phyloP scores from a whole-genome alignment of 2,888 invertebrate genomes.

The Actias luna region DNA sequence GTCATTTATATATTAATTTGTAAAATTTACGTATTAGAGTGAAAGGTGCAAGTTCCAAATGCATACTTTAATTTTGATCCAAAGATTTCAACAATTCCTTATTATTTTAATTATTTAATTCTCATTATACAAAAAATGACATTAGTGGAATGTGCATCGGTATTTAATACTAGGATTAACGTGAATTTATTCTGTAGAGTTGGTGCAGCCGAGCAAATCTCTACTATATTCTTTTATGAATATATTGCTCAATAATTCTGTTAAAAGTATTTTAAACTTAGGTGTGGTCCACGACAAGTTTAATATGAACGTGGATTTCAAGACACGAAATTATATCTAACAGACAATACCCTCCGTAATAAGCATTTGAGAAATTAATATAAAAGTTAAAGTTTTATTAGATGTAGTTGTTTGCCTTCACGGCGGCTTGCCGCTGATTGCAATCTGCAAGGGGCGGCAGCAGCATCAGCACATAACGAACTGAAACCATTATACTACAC shows the following conservation, averaged over 20 bases:
- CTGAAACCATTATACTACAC: slow-evolving; percentile 58
- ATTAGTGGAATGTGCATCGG: slow-evolving; percentile 79
- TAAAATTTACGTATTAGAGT: slow-evolving; percentile 71
- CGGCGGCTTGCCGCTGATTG: slow-evolving; percentile 59
- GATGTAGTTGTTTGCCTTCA: slow-evolving; percentile 76
- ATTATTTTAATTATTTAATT: slow-evolving; percentile 54
- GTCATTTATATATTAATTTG: slow-evolving; percentile 63
- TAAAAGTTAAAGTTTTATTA: slow-evolving; percentile 73
- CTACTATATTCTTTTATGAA: slow-evolving; percentile 78
- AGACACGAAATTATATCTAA: slow-evolving; percentile 74
- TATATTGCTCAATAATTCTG: slow-evolving; percentile 81
- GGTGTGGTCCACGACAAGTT: slow-evolving; percentile 71
- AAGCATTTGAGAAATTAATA: slow-evolving; percentile 61
- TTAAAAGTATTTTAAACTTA: slow-evolving; percentile 77
- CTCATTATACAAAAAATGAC: slow-evolving; percentile 69
- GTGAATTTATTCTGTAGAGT: slow-evolving; percentile 73
- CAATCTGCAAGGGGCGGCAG: slow-evolving; percentile 63
- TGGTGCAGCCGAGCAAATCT: slow-evolving; percentile 81
- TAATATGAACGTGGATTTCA: slow-evolving; percentile 67
- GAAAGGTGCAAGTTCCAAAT: slow-evolving; percentile 75
- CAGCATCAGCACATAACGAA: slow-evolving; percentile 54
- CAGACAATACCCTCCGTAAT: slow-evolving; percentile 82
- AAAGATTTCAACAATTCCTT: slow-evolving; percentile 76
- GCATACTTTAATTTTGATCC: slow-evolving; percentile 78
- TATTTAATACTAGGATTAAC: slow-evolving; percentile 74